Conservation (phyloP, 1,140 invertebrate species). For the Formica selysi region DNA sequence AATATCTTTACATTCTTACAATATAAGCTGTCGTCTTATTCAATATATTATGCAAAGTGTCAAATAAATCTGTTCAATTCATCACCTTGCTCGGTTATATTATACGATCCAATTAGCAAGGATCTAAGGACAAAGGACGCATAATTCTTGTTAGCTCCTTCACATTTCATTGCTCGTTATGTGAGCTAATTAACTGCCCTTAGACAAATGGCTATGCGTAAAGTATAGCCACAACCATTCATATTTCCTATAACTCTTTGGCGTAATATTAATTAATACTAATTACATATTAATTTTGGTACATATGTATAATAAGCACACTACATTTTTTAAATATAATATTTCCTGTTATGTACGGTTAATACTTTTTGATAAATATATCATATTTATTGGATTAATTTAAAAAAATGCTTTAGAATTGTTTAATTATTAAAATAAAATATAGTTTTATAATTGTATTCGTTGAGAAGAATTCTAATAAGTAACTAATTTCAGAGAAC, state of each 20-base stretch:
- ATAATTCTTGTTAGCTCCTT: conserved; percentile 73
- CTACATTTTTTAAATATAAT: not conserved
- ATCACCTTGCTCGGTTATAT: conserved; percentile 71
- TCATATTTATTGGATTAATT: not conserved
- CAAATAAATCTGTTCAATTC: conserved; percentile 71
- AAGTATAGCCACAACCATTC: not conserved
- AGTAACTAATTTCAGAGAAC: not conserved
- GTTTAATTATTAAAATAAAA: not conserved
- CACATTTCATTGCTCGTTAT: conserved; percentile 64
- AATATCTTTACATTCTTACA: not conserved
- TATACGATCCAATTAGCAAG: conserved; percentile 72
- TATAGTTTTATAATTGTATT: conserved; percentile 8
- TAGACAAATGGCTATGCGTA: conserved; percentile 40
- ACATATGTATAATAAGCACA: not conserved
- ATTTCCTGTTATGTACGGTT: not conserved
- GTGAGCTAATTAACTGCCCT: conserved; percentile 68
- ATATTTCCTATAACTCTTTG: conserved; percentile 26
- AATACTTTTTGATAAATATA: not conserved
- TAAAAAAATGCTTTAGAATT: not conserved
- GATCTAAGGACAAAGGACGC: conserved; percentile 68
- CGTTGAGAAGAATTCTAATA: not conserved
- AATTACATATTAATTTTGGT: conserved; percentile 5
- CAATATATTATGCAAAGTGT: conserved; percentile 56
- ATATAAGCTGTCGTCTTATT: conserved; percentile 33
- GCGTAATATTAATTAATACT: conserved; percentile 7